phyloP scores from a whole-genome alignment of 2,113 vertebrate species.

The Sitta europaea region DNA sequence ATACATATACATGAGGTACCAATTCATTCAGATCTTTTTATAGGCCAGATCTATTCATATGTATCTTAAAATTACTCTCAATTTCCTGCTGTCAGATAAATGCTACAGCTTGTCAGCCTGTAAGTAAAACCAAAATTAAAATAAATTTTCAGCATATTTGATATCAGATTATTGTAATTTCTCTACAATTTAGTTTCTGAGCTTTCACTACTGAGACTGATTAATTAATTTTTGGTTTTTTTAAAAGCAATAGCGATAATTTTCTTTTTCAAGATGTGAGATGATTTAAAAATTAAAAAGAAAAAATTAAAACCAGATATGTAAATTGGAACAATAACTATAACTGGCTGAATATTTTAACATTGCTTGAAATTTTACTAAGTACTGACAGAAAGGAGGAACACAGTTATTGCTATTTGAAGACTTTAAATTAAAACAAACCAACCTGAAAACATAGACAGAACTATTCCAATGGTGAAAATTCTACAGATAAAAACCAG shows the following conservation, averaged over 20 bases:
- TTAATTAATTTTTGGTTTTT: background rate
- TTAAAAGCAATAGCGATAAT: background rate
- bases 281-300: background rate
- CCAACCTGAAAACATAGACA: slow-evolving; percentile 35
- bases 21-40: background rate
- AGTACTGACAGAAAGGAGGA: slow-evolving; percentile 51
- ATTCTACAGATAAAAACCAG: background rate
- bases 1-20: slow-evolving; percentile 71
- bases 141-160: background rate
- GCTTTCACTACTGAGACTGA: background rate
- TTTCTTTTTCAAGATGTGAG: slow-evolving; percentile 25
- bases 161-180: background rate
- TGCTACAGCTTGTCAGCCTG: background rate
- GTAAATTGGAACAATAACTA: slow-evolving; percentile 37
- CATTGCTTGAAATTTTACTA: slow-evolving; percentile 39
- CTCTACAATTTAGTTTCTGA: background rate
- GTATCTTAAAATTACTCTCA: slow-evolving; percentile 26
- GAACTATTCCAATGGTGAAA: slow-evolving; percentile 3
- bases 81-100: slow-evolving; percentile 24
- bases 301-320: background rate
- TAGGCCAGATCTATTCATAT: slow-evolving; percentile 58
- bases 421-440: slow-evolving; percentile 33
- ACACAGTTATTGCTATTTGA: slow-evolving; percentile 74
- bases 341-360: slow-evolving; percentile 60
- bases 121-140: slow-evolving; percentile 11